A percentile compares a stretch with the other conserved stretches of the same genome.
Evolutionary conservation across 1,140 invertebrate species (phyloP).

Genomic region (Vanessa atalanta): DNA sequence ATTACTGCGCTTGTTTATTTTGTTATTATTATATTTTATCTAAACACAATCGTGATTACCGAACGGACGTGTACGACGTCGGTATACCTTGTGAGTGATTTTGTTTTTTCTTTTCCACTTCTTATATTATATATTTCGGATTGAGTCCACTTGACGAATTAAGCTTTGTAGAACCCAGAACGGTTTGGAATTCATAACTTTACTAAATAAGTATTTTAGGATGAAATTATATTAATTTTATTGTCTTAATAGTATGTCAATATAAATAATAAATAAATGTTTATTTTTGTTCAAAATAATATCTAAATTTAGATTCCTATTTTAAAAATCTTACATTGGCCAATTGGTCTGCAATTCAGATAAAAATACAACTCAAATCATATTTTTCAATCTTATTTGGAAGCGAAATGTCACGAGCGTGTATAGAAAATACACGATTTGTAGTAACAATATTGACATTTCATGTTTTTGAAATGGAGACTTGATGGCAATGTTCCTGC

Average conservation of each 20-base stretch:
- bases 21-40: constrained; percentile 79
- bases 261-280: too few relatives aligned
- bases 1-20: constrained; percentile 76
- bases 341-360: too few relatives aligned
- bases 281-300: too few relatives aligned
- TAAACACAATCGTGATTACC: constrained; percentile 79
- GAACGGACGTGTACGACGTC: constrained; percentile 52
- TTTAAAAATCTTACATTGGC: too few relatives aligned
- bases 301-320: too few relatives aligned
- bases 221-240: too few relatives aligned
- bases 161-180: background rate
- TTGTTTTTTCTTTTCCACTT: constrained; percentile 35
- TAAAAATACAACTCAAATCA: background rate
- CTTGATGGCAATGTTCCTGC: constrained; percentile 11
- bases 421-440: constrained; percentile 8
- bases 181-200: background rate
- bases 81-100: constrained; percentile 46
- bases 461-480: constrained; percentile 31
- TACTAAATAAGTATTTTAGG: background rate
- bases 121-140: constrained; percentile 25
- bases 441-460: constrained; percentile 22
- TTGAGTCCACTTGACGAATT: constrained; percentile 38
- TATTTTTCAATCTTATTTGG: background rate
- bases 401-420: background rate
- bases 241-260: too few relatives aligned